Evolutionary conservation across 2,888 invertebrate genomes (phyloP).

Genomic region (Limnephilus marmoratus): DNA sequence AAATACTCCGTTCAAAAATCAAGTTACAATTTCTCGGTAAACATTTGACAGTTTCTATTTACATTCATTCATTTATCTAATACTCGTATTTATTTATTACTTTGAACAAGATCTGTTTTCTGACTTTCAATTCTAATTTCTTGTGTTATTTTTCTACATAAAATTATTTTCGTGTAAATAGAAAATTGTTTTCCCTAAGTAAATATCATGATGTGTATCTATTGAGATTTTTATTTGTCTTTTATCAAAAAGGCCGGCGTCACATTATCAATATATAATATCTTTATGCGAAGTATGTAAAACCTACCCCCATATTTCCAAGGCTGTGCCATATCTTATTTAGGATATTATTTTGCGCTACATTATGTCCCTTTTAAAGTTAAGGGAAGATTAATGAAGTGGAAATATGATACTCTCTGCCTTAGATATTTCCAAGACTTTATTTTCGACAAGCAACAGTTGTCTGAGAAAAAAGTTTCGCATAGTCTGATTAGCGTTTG

Average conservation of each 20-base stretch:
- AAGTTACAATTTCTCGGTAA: too few species aligned
- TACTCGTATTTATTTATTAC: too few species aligned
- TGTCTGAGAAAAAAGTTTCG: background rate
- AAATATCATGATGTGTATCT: background rate
- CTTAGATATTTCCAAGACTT: background rate
- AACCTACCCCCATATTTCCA: background rate
- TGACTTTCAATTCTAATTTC: background rate
- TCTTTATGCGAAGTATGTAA: background rate
- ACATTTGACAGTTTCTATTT: too few species aligned
- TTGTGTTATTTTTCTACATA: background rate
- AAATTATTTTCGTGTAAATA: background rate
- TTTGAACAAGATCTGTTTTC: too few species aligned
- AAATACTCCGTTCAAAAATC: too few species aligned
- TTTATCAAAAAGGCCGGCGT: background rate
- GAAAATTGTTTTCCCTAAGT: background rate
- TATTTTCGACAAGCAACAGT: background rate
- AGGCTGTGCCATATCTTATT: background rate
- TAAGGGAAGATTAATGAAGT: slow-evolving; percentile 12
- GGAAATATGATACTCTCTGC: background rate
- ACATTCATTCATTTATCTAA: too few species aligned
- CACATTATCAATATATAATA: background rate
- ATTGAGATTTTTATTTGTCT: background rate
- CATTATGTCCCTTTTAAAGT: background rate
- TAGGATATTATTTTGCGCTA: background rate
- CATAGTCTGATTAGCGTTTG: background rate